Evolutionary conservation across 2,113 vertebrate genomes (phyloP), one percentile per base, ranked within the genome.

Genomic region (Trachemys scripta): DNA sequence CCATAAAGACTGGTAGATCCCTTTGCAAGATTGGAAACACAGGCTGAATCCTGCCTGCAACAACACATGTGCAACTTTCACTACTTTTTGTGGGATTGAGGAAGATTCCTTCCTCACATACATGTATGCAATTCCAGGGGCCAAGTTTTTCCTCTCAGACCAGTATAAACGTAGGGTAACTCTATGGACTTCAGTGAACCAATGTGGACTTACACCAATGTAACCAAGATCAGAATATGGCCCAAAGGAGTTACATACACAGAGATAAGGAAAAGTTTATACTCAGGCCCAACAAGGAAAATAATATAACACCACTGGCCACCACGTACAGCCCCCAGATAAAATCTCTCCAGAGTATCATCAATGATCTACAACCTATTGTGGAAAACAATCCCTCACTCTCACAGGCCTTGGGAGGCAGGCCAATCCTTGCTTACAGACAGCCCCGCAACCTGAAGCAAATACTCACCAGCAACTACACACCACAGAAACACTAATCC

Each of bases 191-290:
- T 88, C 49, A 95, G 51, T 47, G 56, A 8, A 29, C 17, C 50
- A 35, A 82, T 14, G 90, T 80, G 62, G 25, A 93, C 87, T 96
- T 51, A 81, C 27, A 75, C 5, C 56, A 29, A 45, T 8, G 42
- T 49, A 89, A 72, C 57, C 49, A 80, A 92, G 80, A 91, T 69
- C 69, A 75, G 76, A 96, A 87, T 94, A 49, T 95, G 86, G 65
- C 93, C 38, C 22, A 81, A 87, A 3, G 89, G 35, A 53, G 20
- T 42, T 25, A 5, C 24, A 62, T 54, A 80, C 0, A 94, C 22
- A 82, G 22, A 50, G 51, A 90, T 8, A 42, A 81, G 50, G 83
- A 47, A 91, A 94, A 92, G 69, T 89, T 95, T 94, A 95, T 81
- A 56, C 85, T 45, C 53, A 54, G 53, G 7, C 53, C 53, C 19